Evolutionary conservation across 1,140 invertebrate species (phyloP), one percentile per base, ranked within the genome.

Genomic region (Melipona quadrifasciata): DNA sequence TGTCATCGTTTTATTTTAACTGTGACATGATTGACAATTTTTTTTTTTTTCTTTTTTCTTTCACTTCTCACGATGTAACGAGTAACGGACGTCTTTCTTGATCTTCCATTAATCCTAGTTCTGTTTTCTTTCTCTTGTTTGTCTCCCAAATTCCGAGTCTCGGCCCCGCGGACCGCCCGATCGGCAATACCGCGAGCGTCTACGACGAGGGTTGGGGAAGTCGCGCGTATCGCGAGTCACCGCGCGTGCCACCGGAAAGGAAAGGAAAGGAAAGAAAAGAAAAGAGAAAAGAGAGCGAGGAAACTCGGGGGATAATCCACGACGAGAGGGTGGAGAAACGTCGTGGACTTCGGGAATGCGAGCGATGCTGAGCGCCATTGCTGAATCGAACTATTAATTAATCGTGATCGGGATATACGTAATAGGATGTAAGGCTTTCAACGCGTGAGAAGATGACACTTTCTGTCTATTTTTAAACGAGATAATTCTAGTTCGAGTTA

Each of bases 391-490:
- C 86, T 90, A 90, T 92, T 93, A 93, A 90, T 92, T 93, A 93
- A 94, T 92, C 93, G 94, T 94, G 94, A 95, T 95, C 90, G 93
- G 87, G 86, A 94, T 94, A 95, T 95, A 95, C 94, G 94, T 95
- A 95, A 95, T 95, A 94, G 93, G 86, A 80, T 94, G 64, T 93
- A 93, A 91, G 92, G 80, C 89, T 90, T 79, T 64, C 86, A 31
- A 91, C 86, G 89, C 92, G 91, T 93, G 90, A 92, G 91, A 91
- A 92, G 88, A 93, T 90, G 82, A 93, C 39, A 91, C 92, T 92
- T 93, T 93, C 92, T 94, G 93, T 94, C 93, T 95, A 94, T 94
- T 95, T 95, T 94, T 94, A 93, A 94, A 94, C 89, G 87, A 81
- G 16, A 61, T n/a, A 82, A 86, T 47, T 47, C 80, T 55, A 68